These are phyloP conservation scores for Raja brachyura DNA, from an alignment of 2,113 vertebrate species.

Conservation along the genomic window DNA sequence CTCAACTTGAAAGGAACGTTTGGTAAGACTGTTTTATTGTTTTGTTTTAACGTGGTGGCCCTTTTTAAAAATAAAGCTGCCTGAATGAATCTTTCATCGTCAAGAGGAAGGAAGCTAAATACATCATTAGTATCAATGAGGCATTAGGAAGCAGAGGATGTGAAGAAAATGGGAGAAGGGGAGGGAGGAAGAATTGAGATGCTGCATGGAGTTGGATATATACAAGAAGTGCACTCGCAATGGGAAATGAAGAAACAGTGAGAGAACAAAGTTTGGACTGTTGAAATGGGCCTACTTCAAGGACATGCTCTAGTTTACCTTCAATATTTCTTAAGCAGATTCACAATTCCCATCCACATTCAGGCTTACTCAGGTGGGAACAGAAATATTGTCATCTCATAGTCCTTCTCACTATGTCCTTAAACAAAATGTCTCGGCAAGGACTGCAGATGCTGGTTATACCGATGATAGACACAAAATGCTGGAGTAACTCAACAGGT, in stretches of 20 bases:
- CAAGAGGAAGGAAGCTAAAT: background rate
- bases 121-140: background rate
- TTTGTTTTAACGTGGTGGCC: background rate
- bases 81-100: background rate
- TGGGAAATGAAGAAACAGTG: background rate
- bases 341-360: background rate
- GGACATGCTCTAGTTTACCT: background rate
- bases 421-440: too few relatives aligned
- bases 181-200: background rate
- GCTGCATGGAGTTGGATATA: background rate
- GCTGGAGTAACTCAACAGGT: too few relatives aligned
- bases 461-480: too few relatives aligned
- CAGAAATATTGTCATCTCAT: background rate
- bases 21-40: background rate
- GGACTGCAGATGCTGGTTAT: too few relatives aligned
- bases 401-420: too few relatives aligned
- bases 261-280: background rate
- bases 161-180: background rate
- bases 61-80: background rate
- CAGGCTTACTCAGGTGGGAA: background rate
- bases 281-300: background rate
- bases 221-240: background rate
- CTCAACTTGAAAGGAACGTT: background rate
- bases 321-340: background rate
- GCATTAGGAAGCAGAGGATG: background rate